Conservation (phyloP, 2,113 vertebrate genomes). For the Andinoacara biseriatus region DNA sequence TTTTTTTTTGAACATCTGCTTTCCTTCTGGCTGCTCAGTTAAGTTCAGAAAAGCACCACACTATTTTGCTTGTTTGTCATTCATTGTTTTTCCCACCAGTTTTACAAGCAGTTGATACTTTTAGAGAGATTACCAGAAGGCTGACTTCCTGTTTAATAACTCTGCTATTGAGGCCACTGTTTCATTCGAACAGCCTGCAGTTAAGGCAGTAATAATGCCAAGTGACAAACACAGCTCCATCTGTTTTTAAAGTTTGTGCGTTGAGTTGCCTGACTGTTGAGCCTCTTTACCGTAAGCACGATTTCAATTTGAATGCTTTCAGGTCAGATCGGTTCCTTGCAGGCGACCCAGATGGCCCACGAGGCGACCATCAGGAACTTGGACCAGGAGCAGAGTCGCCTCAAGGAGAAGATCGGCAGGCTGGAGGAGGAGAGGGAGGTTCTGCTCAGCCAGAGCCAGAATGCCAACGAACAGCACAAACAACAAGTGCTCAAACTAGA, state of each 20-base stretch:
- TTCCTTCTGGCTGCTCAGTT: neutral
- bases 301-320: constrained; percentile 18
- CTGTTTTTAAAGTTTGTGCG: rapidly evolving
- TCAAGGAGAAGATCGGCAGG: constrained; percentile 88
- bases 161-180: neutral
- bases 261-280: no score
- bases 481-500: constrained; percentile 90
- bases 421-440: constrained; percentile 92
- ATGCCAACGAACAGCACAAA: constrained; percentile 89
- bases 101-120: neutral
- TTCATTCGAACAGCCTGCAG: neutral
- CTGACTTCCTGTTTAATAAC: neutral
- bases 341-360: constrained; percentile 95
- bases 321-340: constrained; percentile 97
- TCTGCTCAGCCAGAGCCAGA: constrained; percentile 89
- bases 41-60: neutral
- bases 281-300: neutral
- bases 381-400: constrained; percentile 89
- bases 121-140: neutral
- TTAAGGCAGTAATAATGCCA: rapidly evolving
- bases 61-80: neutral
- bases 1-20: neutral
- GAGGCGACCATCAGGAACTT: constrained; percentile 95
- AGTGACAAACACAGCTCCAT: neutral
- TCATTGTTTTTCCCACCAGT: neutral